Conservation (phyloP, 1,140 invertebrate genomes). For the Pentalonia nigronervosa region DNA sequence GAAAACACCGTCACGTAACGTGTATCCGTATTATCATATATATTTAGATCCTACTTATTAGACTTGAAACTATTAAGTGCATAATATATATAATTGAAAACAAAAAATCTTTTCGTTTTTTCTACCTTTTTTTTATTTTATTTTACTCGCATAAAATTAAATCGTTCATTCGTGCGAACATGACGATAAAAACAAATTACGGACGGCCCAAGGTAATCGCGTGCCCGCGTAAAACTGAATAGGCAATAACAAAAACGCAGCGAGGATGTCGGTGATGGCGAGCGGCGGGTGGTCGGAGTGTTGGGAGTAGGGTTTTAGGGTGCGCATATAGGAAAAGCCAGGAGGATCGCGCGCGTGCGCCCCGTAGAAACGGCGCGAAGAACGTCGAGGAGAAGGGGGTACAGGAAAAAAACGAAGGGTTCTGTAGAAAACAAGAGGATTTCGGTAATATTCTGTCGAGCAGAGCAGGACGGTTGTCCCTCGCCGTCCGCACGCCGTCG, state of each 20-base stretch:
- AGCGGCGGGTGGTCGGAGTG: not conserved
- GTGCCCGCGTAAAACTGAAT: conserved; percentile 41
- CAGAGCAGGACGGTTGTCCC: not conserved
- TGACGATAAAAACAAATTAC: conserved; percentile 49
- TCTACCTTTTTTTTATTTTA: too few relatives aligned
- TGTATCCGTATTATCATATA: not conserved
- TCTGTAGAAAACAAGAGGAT: conserved; percentile 51
- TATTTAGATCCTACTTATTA: not conserved
- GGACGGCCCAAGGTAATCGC: conserved; percentile 28
- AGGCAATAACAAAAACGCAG: conserved; percentile 47
- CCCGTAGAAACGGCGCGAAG: too few relatives aligned
- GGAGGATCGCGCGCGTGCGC: not conserved
- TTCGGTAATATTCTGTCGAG: conserved; percentile 38
- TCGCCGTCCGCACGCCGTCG: not conserved
- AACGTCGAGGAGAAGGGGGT: not conserved
- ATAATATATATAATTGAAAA: conserved; percentile 21
- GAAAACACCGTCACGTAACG: not conserved
- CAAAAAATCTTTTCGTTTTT: not conserved
- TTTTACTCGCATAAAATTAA: conserved; percentile 38
- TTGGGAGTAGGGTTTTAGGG: not conserved
- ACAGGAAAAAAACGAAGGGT: conserved; percentile 28
- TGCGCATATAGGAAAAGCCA: conserved; percentile 24
- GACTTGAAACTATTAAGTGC: not conserved
- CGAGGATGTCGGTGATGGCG: not conserved
- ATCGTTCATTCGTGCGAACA: conserved; percentile 50